Percentiles rank a stretch among this genome's conserved stretches.
Conservation (phyloP, 2,797 vertebrate species). For the Hylomyscus alleni region DNA sequence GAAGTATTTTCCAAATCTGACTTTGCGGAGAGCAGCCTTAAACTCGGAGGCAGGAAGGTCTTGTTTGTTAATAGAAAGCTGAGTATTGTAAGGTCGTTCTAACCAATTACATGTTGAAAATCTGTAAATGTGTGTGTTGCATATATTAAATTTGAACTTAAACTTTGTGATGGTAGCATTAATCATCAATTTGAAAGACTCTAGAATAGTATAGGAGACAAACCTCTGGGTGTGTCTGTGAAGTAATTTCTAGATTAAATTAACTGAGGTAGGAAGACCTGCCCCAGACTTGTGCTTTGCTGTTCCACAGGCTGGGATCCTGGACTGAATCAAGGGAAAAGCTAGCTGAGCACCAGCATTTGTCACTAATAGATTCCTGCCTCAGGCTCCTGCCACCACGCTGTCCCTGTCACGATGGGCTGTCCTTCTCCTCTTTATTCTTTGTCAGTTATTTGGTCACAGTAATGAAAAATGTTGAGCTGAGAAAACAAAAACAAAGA, state of each 20-base stretch:
- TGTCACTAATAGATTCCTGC: background rate
- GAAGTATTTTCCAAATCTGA: constrained; percentile 66
- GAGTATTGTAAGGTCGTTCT: constrained; percentile 84
- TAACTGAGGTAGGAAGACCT: background rate
- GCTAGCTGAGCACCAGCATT: background rate
- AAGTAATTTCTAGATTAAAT: background rate
- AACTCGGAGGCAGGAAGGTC: constrained; percentile 76
- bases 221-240: background rate
- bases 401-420: background rate
- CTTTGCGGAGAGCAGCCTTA: constrained; percentile 74
- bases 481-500: background rate
- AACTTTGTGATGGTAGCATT: background rate
- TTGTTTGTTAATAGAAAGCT: constrained; percentile 82
- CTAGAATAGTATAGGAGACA: background rate
- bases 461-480: background rate
- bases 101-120: constrained; percentile 87
- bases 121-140: constrained; percentile 86
- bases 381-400: background rate
- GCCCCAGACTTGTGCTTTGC: too few relatives aligned
- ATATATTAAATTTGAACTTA: constrained; percentile 75
- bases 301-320: background rate
- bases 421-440: background rate
- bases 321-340: background rate
- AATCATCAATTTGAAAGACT: background rate
- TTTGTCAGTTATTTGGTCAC: background rate